phyloP scores from a whole-genome alignment of 2,113 vertebrate genomes.

The Chlamydotis undulata region DNA sequence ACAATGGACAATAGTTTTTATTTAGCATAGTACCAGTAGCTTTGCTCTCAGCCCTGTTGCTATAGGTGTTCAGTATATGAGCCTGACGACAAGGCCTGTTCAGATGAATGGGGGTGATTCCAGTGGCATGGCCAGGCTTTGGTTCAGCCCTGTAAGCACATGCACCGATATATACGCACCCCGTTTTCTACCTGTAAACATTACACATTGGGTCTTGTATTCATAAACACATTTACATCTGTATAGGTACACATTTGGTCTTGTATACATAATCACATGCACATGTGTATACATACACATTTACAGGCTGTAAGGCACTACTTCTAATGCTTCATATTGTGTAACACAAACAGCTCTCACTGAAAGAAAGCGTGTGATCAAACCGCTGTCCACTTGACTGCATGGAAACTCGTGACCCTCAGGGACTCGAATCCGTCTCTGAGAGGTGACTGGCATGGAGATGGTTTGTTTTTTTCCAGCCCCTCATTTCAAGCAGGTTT shows the following conservation, averaged over 20 bases:
- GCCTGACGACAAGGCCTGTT: neutral
- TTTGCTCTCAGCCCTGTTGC: neutral
- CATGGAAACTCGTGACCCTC: neutral
- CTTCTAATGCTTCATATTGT: neutral
- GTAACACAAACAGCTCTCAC: neutral
- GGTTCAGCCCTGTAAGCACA: neutral
- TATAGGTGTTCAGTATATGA: neutral
- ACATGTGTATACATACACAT: no score
- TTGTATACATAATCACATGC: neutral
- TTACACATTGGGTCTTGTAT: neutral
- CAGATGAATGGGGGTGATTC: neutral
- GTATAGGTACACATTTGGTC: neutral
- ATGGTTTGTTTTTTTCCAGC: neutral
- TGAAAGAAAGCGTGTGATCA: neutral
- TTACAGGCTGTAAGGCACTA: neutral
- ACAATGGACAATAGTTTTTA: neutral
- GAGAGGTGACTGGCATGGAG: neutral
- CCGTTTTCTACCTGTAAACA: neutral
- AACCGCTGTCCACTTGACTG: neutral
- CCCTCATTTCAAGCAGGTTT: neutral
- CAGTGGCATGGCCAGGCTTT: neutral
- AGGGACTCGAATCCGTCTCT: neutral
- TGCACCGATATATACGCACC: fast-evolving
- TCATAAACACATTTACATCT: neutral
- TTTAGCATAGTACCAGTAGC: neutral